These are phyloP conservation scores for Megaleporinus macrocephalus DNA, from an alignment of 2,113 vertebrate genomes.

Conservation along the genomic window DNA sequence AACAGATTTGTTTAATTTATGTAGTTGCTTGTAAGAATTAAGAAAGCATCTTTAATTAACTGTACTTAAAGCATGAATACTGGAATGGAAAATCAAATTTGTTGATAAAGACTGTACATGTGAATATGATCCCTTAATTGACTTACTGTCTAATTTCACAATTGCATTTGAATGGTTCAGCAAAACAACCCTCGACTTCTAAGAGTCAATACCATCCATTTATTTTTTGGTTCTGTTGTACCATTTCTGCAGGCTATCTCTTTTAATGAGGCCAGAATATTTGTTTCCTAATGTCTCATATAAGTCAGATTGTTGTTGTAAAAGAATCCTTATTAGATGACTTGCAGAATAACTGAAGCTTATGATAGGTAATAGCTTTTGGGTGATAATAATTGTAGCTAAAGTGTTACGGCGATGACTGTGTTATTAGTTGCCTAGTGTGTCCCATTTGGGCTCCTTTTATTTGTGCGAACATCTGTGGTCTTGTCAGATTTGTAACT, in stretches of 20 bases:
- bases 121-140: too few relatives aligned
- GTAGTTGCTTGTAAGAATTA: too few relatives aligned
- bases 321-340: constrained; percentile 1
- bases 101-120: too few relatives aligned
- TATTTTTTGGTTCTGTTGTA: neutral
- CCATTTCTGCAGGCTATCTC: constrained; percentile 6
- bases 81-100: too few relatives aligned
- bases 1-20: too few relatives aligned
- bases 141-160: too few relatives aligned
- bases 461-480: constrained; percentile 19
- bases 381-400: neutral
- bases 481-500: constrained; percentile 16
- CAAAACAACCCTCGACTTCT: neutral
- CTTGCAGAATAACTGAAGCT: neutral
- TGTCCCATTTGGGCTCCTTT: constrained; percentile 20
- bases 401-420: neutral
- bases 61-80: too few relatives aligned
- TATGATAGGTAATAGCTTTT: neutral
- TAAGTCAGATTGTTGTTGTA: constrained; percentile 12
- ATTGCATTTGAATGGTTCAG: too few relatives aligned
- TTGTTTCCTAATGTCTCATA: constrained; percentile 4
- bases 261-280: constrained; percentile 11
- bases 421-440: neutral
- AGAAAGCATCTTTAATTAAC: too few relatives aligned
- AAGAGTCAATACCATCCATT: neutral